phyloP scores from a whole-genome alignment of 2,888 invertebrate genomes.

The Pseudolycoriella hygida region DNA sequence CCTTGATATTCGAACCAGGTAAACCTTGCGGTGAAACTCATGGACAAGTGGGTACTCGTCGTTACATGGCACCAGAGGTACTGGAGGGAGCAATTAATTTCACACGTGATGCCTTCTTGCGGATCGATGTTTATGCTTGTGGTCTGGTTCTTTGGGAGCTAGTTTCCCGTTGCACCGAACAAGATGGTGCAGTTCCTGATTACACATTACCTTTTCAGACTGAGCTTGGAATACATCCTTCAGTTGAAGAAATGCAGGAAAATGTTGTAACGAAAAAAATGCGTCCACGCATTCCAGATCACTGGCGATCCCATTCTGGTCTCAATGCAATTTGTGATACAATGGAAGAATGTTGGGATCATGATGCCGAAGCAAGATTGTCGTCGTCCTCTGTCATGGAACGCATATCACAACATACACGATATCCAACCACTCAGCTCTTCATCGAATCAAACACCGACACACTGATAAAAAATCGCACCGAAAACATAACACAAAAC shows the following conservation, averaged over 20 bases:
- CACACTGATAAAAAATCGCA: neutral
- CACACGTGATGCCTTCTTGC: slow-evolving; percentile 81
- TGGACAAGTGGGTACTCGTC: slow-evolving; percentile 79
- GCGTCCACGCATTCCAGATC: slow-evolving; percentile 63
- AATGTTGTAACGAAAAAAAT: slow-evolving; percentile 83
- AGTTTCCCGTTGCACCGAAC: slow-evolving; percentile 53
- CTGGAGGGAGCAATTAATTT: slow-evolving; percentile 93
- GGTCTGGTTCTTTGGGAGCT: slow-evolving; percentile 93
- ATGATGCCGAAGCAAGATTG: slow-evolving; percentile 92
- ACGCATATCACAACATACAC: slow-evolving; percentile 28
- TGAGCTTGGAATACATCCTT: slow-evolving; percentile 79
- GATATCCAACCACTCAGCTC: slow-evolving; percentile 24
- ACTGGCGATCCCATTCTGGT: slow-evolving; percentile 73
- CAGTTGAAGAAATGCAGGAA: slow-evolving; percentile 89
- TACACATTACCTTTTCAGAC: slow-evolving; percentile 86
- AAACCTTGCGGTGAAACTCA: slow-evolving; percentile 84
- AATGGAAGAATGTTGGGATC: slow-evolving; percentile 98
- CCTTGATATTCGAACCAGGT: slow-evolving; percentile 78
- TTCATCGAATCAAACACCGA: slow-evolving; percentile 28
- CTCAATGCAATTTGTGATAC: slow-evolving; percentile 74
- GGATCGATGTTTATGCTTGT: slow-evolving; percentile 96
- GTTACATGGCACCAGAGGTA: slow-evolving; percentile 95
- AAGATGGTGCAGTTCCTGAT: slow-evolving; percentile 55
- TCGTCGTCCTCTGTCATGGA: slow-evolving; percentile 94
- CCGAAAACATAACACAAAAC: no score